Evolutionary conservation across 2,888 invertebrate genomes (phyloP).

Genomic region (Ischnura elegans): DNA sequence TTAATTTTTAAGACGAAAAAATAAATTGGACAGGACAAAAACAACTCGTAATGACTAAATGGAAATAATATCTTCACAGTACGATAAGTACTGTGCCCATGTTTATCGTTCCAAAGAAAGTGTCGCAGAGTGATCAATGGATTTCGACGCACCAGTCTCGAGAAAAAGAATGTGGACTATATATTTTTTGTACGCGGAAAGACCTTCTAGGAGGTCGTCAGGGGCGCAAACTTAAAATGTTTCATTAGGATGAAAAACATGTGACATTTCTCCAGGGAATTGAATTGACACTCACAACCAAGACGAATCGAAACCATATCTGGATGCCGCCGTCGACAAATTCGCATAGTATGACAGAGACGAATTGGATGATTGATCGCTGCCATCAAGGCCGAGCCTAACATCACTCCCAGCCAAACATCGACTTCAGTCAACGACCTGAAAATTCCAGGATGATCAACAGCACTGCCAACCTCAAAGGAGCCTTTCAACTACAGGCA

Average conservation of each 20-base stretch:
- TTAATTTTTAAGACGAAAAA: neutral
- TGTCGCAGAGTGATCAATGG: conserved; percentile 7
- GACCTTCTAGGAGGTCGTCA: neutral
- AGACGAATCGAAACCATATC: neutral
- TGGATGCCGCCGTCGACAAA: neutral
- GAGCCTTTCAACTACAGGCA: too few relatives aligned
- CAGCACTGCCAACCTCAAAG: too few relatives aligned
- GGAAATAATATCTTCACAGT: neutral
- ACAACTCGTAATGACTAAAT: neutral
- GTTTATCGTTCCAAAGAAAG: neutral
- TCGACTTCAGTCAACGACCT: neutral
- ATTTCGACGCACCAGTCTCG: neutral
- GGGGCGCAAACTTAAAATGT: neutral
- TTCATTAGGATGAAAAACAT: neutral
- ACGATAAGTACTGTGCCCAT: neutral
- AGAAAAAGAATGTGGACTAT: neutral
- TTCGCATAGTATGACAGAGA: neutral
- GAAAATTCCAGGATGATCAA: too few relatives aligned
- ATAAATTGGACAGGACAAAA: neutral
- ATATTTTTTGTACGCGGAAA: neutral
- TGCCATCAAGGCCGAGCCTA: neutral
- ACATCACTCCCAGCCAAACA: neutral
- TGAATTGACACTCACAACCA: neutral
- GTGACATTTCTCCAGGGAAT: neutral
- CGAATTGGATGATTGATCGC: neutral